Evolutionary conservation across 1,140 invertebrate species (phyloP), one percentile per base, ranked within the genome.

Genomic region (Matsumurasca onukii): DNA sequence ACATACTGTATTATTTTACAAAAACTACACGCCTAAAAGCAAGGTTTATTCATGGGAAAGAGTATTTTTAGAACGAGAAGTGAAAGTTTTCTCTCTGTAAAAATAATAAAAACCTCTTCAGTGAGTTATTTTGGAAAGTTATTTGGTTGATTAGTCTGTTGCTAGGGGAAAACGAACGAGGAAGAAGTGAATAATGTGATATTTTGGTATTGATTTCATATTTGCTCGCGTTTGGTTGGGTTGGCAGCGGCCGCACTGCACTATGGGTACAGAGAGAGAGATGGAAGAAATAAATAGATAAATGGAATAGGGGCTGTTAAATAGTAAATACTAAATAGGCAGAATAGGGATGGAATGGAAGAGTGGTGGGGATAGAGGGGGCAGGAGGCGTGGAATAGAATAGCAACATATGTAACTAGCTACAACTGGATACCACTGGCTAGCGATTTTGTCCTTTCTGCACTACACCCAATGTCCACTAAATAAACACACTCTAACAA

Each of bases 251-350:
- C 55, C 15, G 55, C 25, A 27, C 25, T 39, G 34, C 34, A 39
- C 34, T 25, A 25, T 27, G 55, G 55, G 55, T 59, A 59, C n/a
- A n/a, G n/a, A n/a, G 55, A 27, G 55, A 27, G 55, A 59, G 55
- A 59, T 59, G 55, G 55, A 59, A 59, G 55, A 59, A 59, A 59
- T 59, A 59, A 59, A 59, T 59, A 59, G 55, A 59, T 59, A 59
- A 59, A 59, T 59, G 55, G 55, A 59, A 59, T 59, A 59, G 55
- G 55, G 55, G 55, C n/a, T 29, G 55, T 59, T 59, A 59, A 59
- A 59, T 59, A 59, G 55, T 59, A 59, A 59, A 59, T 59, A 59
- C 55, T 59, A 59, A 59, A 59, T 59, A 59, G 55, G 55, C n/a
- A 59, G 55, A 27, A 59, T 59, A 59, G 55, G 55, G 55, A 27